Evolutionary conservation across 1,140 invertebrate genomes (phyloP).

Genomic region (Lamellibrachia luymesi): DNA sequence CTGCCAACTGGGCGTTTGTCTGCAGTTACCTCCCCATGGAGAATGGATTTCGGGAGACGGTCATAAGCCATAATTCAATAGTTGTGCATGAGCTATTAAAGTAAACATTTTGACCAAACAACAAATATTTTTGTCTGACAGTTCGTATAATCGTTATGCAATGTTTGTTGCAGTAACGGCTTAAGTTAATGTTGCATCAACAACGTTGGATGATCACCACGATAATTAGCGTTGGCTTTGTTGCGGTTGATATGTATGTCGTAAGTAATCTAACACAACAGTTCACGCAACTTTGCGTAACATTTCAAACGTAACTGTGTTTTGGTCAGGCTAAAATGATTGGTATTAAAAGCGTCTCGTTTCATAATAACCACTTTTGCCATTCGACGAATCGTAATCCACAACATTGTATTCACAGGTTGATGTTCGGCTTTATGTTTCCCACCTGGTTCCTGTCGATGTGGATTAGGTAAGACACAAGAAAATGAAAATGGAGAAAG

Average conservation of each 20-base stretch:
- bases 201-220: not conserved
- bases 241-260: not conserved
- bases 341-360: not conserved
- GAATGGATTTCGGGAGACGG: too few species aligned
- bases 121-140: not conserved
- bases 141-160: not conserved
- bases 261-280: not conserved
- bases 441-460: slow-evolving; percentile 80
- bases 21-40: too few species aligned
- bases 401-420: slow-evolving; percentile 13
- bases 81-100: not conserved
- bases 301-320: too few species aligned
- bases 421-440: slow-evolving; percentile 65
- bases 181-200: not conserved
- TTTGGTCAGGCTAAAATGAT: not conserved
- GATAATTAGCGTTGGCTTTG: not conserved
- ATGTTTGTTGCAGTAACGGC: not conserved
- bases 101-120: not conserved
- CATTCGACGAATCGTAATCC: not conserved
- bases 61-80: too few species aligned
- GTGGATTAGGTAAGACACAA: slow-evolving; percentile 68
- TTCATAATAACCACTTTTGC: not conserved
- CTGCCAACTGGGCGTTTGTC: too few species aligned
- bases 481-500: too few species aligned
- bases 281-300: not conserved